phyloP scores from a whole-genome alignment of 2,113 vertebrate genomes.

The Spheniscus mendiculus region DNA sequence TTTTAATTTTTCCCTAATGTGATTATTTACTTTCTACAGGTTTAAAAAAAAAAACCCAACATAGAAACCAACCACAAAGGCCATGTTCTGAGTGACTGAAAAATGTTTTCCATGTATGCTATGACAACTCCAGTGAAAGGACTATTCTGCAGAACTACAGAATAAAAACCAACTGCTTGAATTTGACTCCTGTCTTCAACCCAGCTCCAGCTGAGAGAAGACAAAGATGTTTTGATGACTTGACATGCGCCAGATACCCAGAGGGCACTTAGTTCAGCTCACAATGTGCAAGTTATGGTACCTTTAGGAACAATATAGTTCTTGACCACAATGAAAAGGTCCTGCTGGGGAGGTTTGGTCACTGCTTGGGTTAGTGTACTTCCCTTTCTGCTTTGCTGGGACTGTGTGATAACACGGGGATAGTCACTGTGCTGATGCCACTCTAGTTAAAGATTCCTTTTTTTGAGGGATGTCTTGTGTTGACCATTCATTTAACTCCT shows the following conservation, averaged over 20 bases:
- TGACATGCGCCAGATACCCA: neutral
- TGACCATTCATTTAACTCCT: neutral
- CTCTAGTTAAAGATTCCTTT: neutral
- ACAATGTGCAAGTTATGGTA: no score
- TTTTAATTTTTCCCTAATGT: neutral
- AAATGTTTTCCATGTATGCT: neutral
- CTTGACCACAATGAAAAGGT: neutral
- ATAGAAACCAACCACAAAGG: neutral
- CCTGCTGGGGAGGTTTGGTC: neutral
- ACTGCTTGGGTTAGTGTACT: neutral
- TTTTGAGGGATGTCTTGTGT: neutral
- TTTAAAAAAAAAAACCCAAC: neutral
- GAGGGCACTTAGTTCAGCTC: neutral
- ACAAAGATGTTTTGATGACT: neutral
- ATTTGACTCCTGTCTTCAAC: neutral
- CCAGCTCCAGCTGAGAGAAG: neutral
- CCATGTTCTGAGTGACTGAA: neutral
- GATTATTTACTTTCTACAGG: neutral
- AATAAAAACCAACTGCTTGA: neutral
- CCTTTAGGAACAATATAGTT: neutral
- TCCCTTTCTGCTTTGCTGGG: neutral
- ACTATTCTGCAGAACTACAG: neutral
- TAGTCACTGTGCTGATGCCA: neutral
- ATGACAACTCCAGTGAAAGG: neutral
- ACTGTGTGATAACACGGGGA: no score